Evolutionary conservation across 2,888 invertebrate species (phyloP).

Genomic region (Hyles lineata): DNA sequence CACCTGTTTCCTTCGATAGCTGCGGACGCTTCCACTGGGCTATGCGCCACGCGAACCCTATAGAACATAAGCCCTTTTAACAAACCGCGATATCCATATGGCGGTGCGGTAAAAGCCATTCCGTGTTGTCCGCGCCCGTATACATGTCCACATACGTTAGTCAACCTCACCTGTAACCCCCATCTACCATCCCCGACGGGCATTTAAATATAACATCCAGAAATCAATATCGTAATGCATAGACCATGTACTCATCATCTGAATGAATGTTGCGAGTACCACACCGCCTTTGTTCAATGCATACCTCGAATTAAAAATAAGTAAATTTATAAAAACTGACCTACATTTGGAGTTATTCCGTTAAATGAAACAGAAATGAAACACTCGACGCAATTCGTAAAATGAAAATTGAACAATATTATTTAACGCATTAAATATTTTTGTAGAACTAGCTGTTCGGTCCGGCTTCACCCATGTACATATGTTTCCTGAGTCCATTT

Average conservation of each 20-base stretch:
- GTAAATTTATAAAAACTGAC: too few species aligned
- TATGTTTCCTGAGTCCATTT: too few species aligned
- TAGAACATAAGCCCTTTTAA: slow-evolving; percentile 2
- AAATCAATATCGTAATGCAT: not conserved
- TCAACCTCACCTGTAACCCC: not conserved
- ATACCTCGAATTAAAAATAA: too few species aligned
- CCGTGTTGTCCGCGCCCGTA: slow-evolving; percentile 9
- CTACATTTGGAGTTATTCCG: too few species aligned
- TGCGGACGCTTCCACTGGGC: not conserved
- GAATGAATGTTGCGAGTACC: not conserved
- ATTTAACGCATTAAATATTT: not conserved
- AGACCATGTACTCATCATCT: not conserved
- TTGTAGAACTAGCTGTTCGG: too few species aligned
- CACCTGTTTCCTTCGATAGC: slow-evolving; percentile 19
- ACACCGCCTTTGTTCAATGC: too few species aligned
- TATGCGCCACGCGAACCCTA: slow-evolving; percentile 2
- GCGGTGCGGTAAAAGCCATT: slow-evolving; percentile 22
- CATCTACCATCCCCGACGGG: not conserved
- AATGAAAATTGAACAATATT: not conserved
- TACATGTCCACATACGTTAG: not conserved
- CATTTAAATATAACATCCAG: not conserved
- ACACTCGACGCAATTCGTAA: not conserved
- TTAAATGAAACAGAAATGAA: too few species aligned
- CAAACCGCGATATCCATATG: slow-evolving; percentile 20
- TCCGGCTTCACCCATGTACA: too few species aligned